Conservation (phyloP, 2,113 vertebrate species). For the Athene cunicularia region DNA sequence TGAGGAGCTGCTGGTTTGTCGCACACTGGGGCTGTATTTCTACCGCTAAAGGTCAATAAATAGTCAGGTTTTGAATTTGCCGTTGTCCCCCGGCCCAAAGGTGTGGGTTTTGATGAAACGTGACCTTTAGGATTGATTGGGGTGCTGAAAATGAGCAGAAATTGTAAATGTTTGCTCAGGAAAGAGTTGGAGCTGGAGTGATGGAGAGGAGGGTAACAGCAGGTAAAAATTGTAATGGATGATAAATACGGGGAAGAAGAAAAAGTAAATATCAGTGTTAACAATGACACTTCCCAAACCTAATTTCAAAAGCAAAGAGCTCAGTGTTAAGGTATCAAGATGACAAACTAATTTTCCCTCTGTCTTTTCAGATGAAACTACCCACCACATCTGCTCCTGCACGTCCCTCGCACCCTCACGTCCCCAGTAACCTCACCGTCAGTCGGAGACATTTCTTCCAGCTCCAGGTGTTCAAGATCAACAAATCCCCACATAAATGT, state of each 20-base stretch:
- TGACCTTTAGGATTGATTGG: background rate
- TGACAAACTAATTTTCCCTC: background rate
- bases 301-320: background rate
- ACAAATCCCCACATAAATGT: accelerated
- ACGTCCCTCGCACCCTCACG: accelerated
- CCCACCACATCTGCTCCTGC: background rate
- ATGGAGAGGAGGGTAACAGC: background rate
- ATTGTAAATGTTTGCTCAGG: background rate
- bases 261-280: background rate
- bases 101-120: background rate
- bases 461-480: background rate
- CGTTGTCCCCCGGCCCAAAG: background rate
- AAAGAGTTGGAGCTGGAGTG: background rate
- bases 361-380: background rate
- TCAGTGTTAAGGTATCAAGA: background rate
- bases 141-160: background rate
- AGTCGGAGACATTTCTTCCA: background rate
- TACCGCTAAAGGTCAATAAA: background rate
- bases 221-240: background rate
- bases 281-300: background rate
- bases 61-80: background rate
- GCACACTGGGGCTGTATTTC: background rate
- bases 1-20: background rate
- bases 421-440: accelerated
- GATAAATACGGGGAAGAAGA: background rate